These are phyloP conservation scores for Caenorhabditis sp. DNA, from an alignment of 2,888 invertebrate species.

Conservation along the genomic window DNA sequence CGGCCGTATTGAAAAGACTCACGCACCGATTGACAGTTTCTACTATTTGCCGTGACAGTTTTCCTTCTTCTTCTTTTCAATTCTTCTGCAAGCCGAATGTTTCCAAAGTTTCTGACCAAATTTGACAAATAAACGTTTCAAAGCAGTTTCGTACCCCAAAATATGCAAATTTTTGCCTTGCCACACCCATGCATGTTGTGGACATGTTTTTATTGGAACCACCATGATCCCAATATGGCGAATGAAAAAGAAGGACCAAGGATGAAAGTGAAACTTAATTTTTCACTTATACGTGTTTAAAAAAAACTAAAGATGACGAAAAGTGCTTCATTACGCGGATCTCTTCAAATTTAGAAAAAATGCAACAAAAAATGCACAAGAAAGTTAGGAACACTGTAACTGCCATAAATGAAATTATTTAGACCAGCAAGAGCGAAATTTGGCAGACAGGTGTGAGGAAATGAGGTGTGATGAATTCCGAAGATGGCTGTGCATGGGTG, in stretches of 20 bases:
- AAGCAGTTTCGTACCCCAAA: not conserved
- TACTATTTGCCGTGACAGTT: constrained; percentile 55
- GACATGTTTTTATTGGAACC: constrained; percentile 1
- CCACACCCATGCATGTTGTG: constrained; percentile 25
- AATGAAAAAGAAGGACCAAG: not conserved
- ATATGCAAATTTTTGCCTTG: constrained; percentile 41
- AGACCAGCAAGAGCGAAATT: constrained; percentile 3
- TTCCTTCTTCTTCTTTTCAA: constrained; percentile 23
- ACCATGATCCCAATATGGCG: not conserved
- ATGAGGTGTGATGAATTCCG: constrained; percentile 61
- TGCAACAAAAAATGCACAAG: no score
- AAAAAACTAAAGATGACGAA: not conserved
- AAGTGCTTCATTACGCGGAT: no score
- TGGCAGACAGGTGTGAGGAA: constrained; percentile 51
- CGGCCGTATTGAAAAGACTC: constrained; percentile 47
- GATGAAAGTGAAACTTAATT: constrained; percentile 1
- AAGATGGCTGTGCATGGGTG: constrained; percentile 58
- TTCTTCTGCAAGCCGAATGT: constrained; percentile 16
- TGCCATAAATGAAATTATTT: constrained; percentile 18
- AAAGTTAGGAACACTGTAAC: no score
- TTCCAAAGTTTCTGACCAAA: not conserved
- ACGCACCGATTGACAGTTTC: constrained; percentile 56
- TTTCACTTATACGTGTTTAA: constrained; percentile 3
- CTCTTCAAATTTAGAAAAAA: no score
- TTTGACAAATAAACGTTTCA: constrained; percentile 24